Evolutionary conservation across 2,797 vertebrate species (phyloP), one percentile per base, ranked within the genome.

Genomic region (Pseudomugil gertrudae): DNA sequence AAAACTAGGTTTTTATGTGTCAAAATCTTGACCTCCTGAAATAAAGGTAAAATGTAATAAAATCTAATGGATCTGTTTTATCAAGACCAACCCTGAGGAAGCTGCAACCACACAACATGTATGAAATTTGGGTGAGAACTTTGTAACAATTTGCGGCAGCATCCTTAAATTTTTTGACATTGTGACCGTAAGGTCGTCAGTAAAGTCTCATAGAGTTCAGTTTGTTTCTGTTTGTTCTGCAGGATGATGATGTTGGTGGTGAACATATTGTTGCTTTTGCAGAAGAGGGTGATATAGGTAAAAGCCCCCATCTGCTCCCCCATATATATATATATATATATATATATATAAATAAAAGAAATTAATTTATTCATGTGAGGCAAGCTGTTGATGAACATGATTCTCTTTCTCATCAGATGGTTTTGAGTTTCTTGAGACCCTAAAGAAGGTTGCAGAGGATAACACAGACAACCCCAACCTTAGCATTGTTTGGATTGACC

Each of bases 401-500:
- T 47, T 67, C 8, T 40, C 38, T 33, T 38, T 66, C n/a, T 61
- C 38, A 21, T 63, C 76, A 98, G 96, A 98, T 2, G 96, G 96
- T 58, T 97, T 84, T 23, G 96, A 97, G 86, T 98, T 98, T 90
- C 88, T 98, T 87, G 94, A 96, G 83, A 95, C 93, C 36, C 83
- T 98, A 80, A 97, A 98, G 87, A 26, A 96, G 3, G 96, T 98
- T 62, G 96, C 95, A 0, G 91, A 95, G 75, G 96, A 96, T 55
- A 97, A 98, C 85, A 96, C 95, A 0, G 94, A 97, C 11, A 94
- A 98, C 76, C 95, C 95, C 0, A 77, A 96, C 52, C 95, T 98
- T 33, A 97, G 96, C 87, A 96, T 98, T 80, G 78, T 98, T 84
- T 98, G 96, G 96, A 95, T 97, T 1, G 96, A 98, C 85, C 96